phyloP scores from a whole-genome alignment of 2,113 vertebrate species.

The Psilopsiagon aymara region DNA sequence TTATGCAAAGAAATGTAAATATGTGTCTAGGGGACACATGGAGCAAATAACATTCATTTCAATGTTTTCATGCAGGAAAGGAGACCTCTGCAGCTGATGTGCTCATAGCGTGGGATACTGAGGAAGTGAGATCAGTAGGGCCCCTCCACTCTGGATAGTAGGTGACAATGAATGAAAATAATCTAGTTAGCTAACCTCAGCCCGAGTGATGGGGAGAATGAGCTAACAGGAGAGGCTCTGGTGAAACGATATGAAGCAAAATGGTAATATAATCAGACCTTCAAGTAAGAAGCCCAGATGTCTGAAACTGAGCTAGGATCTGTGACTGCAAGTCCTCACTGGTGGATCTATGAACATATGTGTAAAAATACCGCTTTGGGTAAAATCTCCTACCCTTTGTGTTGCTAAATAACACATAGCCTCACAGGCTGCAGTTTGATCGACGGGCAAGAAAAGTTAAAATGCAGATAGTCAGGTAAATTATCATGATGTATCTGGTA shows the following conservation, averaged over 20 bases:
- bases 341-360: neutral
- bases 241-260: neutral
- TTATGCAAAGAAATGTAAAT: neutral
- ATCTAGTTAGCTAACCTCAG: neutral
- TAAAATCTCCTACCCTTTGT: neutral
- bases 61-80: neutral
- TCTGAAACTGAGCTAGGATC: neutral
- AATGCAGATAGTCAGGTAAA: neutral
- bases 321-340: neutral
- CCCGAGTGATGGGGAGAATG: neutral
- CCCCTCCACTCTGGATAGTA: neutral
- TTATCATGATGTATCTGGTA: neutral
- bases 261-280: neutral
- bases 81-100: neutral
- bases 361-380: neutral
- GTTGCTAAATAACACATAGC: neutral
- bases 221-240: neutral
- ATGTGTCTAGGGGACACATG: neutral
- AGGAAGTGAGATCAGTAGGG: neutral
- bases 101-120: neutral
- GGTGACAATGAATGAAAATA: neutral
- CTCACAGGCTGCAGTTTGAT: neutral
- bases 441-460: neutral
- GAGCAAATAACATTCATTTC: neutral
- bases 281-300: neutral